Base-by-base conservation (phyloP, 2,888 invertebrate species). In the Aromia moschata region DNA sequence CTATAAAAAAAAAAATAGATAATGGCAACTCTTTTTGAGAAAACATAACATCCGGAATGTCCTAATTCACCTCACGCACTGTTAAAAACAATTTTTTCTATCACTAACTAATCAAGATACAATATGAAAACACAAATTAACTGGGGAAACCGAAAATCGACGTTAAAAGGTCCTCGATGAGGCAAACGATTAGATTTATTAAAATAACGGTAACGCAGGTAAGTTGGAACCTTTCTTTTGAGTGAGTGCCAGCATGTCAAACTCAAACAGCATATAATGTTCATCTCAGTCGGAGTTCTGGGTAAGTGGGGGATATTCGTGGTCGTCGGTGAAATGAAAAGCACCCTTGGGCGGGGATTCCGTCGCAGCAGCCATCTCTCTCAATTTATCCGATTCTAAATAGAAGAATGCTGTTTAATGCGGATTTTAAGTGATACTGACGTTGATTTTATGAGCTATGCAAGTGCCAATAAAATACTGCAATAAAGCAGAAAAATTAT, bases 291-390 rank as follows among this genome's bases (percentile, higher is more conserved):
- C 85, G 62, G 83, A 83, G 70, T 83, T 83, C 74, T 87, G 86
- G 55, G 86, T 87, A 75, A 93, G 89, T 65, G 93, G 93, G 70
- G 93, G 93, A 82, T 93, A 93, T 83, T 93, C 93, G 68, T 85
- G 83, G 69, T 90, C 92, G 82, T 93, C 92, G 77, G 90, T 89
- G 80, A 93, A 86, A 78, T 90, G 89, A 81, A 90, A 88, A 67
- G 85, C 82, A 58, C 86, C 87, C 74, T 87, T 87, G 58, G 89
- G 86, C 86, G 90, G 89, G 45, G 86, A 84, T 79, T 89, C 89
- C 66, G 87, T 85, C 45, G 91, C 91, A 60, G 87, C 87, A 73
- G 86, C 86, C 85, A 91, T 88, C 82, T 90, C 91, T 70, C 86
- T 83, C 74, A 86, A 85, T 80, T 90, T 90, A 78, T 89, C 90